Evolutionary conservation across 2,113 vertebrate genomes (phyloP).

Genomic region (Opisthocomus hoazin): DNA sequence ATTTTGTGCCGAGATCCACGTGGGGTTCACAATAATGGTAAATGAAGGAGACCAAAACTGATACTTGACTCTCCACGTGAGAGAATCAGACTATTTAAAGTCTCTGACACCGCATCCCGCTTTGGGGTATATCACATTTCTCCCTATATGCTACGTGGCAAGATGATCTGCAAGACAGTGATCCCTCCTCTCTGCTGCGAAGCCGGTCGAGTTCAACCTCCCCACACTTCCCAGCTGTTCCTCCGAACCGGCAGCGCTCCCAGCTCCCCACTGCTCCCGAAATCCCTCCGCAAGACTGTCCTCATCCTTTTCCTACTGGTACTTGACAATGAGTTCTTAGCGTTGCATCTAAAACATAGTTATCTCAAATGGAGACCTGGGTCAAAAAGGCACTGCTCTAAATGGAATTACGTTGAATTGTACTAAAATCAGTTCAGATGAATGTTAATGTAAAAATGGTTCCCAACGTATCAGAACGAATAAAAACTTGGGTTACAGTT

Average conservation of each 20-base stretch:
- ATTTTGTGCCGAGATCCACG: background rate
- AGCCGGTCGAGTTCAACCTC: background rate
- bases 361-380: background rate
- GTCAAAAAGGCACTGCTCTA: background rate
- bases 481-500: background rate
- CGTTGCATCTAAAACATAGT: background rate
- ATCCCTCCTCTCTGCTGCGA: background rate
- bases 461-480: background rate
- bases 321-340: background rate
- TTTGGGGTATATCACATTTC: background rate
- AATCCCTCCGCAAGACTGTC: background rate
- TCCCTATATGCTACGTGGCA: background rate
- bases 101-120: background rate
- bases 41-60: background rate
- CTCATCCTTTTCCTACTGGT: background rate
- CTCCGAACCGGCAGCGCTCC: fast-evolving
- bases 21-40: background rate
- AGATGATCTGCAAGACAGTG: background rate
- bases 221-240: background rate
- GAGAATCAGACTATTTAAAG: constrained; percentile 17
- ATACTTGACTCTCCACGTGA: background rate
- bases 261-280: background rate
- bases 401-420: background rate
- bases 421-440: background rate
- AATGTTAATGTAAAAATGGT: background rate